These are phyloP conservation scores for Sebastes glaucus DNA, from an alignment of 2,797 vertebrate genomes.

Conservation along the genomic window DNA sequence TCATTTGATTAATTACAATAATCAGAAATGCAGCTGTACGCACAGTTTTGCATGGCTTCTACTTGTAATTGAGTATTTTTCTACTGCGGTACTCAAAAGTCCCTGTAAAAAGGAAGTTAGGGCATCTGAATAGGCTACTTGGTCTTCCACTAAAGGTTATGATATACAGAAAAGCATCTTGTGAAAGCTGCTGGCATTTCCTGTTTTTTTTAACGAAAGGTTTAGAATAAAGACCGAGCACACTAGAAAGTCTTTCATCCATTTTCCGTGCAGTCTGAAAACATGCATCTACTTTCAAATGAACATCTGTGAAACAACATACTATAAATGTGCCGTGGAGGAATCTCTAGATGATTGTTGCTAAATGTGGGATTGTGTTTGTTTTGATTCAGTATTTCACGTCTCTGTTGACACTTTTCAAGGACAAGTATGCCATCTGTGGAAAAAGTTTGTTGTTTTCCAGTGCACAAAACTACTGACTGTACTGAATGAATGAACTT, in stretches of 20 bases:
- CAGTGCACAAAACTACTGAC: not conserved
- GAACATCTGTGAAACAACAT: slow-evolving; percentile 38
- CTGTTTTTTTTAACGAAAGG: slow-evolving; percentile 6
- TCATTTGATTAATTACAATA: slow-evolving; percentile 1
- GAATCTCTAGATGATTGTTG: not conserved
- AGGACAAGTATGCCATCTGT: slow-evolving; percentile 24
- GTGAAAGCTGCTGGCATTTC: slow-evolving; percentile 1
- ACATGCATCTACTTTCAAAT: slow-evolving; percentile 27
- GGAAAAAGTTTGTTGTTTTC: not conserved
- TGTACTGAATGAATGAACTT: not conserved
- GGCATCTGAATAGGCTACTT: not conserved
- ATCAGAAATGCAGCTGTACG: not conserved
- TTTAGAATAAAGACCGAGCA: not conserved
- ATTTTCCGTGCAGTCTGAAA: slow-evolving; percentile 31
- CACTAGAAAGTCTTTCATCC: slow-evolving; percentile 1
- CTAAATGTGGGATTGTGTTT: slow-evolving; percentile 1
- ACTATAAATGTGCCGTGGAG: slow-evolving; percentile 17
- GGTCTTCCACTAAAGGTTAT: not conserved
- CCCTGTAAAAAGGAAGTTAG: too few species aligned
- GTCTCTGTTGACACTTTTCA: slow-evolving; percentile 4
- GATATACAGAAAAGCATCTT: not conserved
- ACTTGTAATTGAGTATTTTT: not conserved
- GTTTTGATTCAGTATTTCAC: not conserved
- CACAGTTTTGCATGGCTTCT: not conserved
- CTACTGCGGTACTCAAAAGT: not conserved